Evolutionary conservation across 2,797 vertebrate genomes (phyloP), one percentile per base, ranked within the genome.

Genomic region (Galago senegalensis): DNA sequence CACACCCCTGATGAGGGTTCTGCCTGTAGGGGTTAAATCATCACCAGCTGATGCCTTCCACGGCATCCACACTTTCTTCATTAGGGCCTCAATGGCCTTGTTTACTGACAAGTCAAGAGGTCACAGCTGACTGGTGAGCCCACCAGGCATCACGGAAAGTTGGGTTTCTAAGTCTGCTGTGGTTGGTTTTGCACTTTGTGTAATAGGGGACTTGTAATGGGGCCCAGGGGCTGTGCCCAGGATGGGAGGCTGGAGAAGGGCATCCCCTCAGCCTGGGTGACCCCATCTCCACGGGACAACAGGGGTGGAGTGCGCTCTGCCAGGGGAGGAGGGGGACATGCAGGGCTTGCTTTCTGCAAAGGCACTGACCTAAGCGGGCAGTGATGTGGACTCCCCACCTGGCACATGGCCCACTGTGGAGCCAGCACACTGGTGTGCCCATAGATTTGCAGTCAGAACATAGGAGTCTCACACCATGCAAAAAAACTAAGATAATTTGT

Each of bases 221-320:
- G 58, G 8, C 58, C 23, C 25, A 0, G 17, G 34, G 25, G 7
- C 2, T 16, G 11, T 29, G 27, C 3, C 11, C 0, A 12, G 46
- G 37, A 25, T 34, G 61, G 18, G 60, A 14, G 12, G 17, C 17
- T 29, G 73, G 46, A 31, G 77, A 69, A 67, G 11, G 37, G 31
- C 18, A 10, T 17, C 63, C 37, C 5, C 34, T 8, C 1, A 60
- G 58, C 46, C 72, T 25, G 3, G 20, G n/a, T 70, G 49, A 58
- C 20, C 60, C n/a, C 20, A 1, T 18, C 60, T 4, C 1, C 21
- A 14, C 10, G 25, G 60, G 31, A 17, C n/a, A 53, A 12, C 53
- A 21, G 60, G 6, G 7, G 8, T 34, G 7, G 67, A 14, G 46
- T 21, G 23, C 2, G 21, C 21, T 21, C 58, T 23, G 21, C 58